These are phyloP conservation scores for Indicator indicator DNA, from an alignment of 2,113 vertebrate genomes.

Conservation along the genomic window DNA sequence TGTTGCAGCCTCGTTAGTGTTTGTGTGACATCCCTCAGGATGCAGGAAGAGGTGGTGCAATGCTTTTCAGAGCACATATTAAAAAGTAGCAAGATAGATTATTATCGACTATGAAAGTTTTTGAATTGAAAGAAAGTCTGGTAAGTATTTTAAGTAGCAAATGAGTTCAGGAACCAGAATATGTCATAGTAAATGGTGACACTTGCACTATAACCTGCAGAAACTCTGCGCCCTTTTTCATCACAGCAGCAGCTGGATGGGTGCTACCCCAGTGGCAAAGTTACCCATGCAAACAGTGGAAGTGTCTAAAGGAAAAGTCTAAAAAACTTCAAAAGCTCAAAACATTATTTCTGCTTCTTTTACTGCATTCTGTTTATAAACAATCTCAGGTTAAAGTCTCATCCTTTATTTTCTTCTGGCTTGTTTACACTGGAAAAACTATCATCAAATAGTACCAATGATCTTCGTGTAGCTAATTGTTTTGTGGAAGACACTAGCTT, in stretches of 20 bases:
- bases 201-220: not conserved
- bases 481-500: not conserved
- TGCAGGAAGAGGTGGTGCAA: not conserved
- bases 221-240: not conserved
- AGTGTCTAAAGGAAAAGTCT: not conserved
- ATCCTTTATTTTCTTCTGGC: not conserved
- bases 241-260: not conserved
- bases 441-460: not conserved
- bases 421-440: not conserved
- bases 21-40: not conserved
- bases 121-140: not conserved
- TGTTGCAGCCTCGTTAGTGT: not conserved
- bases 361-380: not conserved
- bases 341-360: not conserved
- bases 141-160: not conserved
- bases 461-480: not conserved
- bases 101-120: not conserved
- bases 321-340: not conserved
- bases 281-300: not conserved
- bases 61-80: not conserved
- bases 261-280: not conserved
- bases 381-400: not conserved
- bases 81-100: not conserved
- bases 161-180: not conserved
- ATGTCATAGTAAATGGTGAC: not conserved